Conservation (phyloP, 2,113 vertebrate genomes). For the Peromyscus polionotus region DNA sequence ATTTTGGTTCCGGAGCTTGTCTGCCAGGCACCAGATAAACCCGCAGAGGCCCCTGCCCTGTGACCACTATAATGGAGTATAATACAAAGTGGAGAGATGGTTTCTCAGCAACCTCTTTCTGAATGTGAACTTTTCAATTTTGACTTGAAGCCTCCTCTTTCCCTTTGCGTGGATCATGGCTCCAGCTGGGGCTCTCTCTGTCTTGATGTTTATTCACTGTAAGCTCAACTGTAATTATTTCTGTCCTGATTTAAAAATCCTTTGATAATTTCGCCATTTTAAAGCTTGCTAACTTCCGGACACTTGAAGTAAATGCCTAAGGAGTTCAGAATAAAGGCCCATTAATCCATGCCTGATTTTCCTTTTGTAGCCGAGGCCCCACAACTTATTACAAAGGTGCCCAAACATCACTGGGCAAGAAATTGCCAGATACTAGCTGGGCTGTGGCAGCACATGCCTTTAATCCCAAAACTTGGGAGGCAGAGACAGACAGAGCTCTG, state of each 20-base stretch:
- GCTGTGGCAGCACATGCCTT: neutral
- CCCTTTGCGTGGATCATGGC: neutral
- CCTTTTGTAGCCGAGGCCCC: neutral
- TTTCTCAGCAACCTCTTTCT: neutral
- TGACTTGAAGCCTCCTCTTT: slow-evolving; percentile 21
- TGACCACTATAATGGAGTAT: neutral
- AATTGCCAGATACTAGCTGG: neutral
- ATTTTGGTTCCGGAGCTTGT: neutral
- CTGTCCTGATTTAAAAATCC: neutral
- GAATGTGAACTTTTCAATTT: neutral
- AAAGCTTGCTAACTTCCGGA: neutral
- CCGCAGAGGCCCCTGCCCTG: neutral
- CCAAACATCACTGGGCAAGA: neutral
- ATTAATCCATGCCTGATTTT: neutral
- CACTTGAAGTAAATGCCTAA: neutral
- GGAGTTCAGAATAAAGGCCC: neutral
- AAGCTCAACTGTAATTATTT: neutral
- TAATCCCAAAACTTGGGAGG: neutral
- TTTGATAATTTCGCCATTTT: neutral
- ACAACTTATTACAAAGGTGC: neutral
- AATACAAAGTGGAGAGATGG: neutral
- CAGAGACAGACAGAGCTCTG: neutral
- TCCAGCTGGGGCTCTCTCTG: neutral
- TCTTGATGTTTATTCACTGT: neutral
- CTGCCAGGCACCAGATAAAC: neutral